Base-by-base conservation (phyloP, 2,888 invertebrate species). In the Andrena praecox region DNA sequence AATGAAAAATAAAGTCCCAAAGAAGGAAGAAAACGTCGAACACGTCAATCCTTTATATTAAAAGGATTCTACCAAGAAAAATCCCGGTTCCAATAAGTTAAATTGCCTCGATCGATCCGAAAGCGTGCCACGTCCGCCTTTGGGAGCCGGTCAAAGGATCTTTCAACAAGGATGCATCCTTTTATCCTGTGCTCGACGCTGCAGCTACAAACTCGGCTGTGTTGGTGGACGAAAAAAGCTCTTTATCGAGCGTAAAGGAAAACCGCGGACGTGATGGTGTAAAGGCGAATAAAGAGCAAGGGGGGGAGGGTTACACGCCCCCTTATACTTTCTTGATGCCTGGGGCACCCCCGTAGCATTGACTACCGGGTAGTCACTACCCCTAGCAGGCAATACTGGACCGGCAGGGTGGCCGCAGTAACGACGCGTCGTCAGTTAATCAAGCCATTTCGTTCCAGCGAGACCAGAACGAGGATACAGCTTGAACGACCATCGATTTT, bases 371-470 rank as follows among this genome's bases (percentile, higher is more conserved):
- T 42, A 42, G 42, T 42, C 42, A 42, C 42, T 42, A 86, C 89
- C 90, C 91, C 90, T 87, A 87, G 84, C 66, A 87, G 90, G 92
- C 90, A 91, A 91, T 91, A 90, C 81, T 85, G 88, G 85, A 80
- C 80, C 81, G 86, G 80, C 90, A 89, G 91, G 91, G 91, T 91
- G 90, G 91, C 89, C 89, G 87, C 89, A 86, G 91, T 92, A 92
- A 93, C 91, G 93, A 93, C 89, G 90, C 91, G 90, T 93, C 92
- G 91, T 91, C 93, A 90, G 93, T 93, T 93, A 93, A 93, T 93
- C 93, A 93, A 93, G 93, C 92, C 92, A 92, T 93, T 93, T 92
- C 91, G 93, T 86, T 92, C 90, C 90, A 90, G 77, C 90, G 89
- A 87, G 90, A 88, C 80, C 72, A 86, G 91, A 90, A 92, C 85